Evolutionary conservation across 2,888 invertebrate genomes (phyloP).

Genomic region (Amphipoea lucens): DNA sequence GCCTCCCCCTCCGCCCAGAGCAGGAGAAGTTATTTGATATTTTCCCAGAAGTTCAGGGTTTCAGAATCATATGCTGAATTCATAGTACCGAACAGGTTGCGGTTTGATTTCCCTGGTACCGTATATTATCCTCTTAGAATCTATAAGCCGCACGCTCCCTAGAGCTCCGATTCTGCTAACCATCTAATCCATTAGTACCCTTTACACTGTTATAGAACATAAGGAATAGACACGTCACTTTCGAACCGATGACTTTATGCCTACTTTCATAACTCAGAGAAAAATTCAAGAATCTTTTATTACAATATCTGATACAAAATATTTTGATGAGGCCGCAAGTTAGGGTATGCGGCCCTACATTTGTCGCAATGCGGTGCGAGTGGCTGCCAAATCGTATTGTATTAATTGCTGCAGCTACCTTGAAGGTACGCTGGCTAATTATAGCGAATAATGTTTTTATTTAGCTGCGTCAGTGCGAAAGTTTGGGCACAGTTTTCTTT

Average conservation of each 20-base stretch:
- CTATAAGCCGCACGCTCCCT: conserved; percentile 10
- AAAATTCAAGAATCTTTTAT: conserved; percentile 30
- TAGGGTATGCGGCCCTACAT: conserved; percentile 43
- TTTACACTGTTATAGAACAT: conserved; percentile 1
- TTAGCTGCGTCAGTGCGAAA: conserved; percentile 24
- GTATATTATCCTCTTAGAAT: conserved; percentile 7
- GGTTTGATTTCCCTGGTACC: no score
- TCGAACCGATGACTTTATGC: background rate
- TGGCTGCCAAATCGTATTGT: conserved; percentile 63
- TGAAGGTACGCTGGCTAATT: conserved; percentile 51
- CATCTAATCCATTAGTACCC: conserved; percentile 20
- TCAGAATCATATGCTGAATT: no score
- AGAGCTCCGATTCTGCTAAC: background rate
- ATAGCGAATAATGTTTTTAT: conserved; percentile 48
- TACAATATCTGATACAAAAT: conserved; percentile 52
- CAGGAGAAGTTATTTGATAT: no score
- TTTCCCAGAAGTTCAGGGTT: no score
- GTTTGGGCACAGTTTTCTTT: conserved; percentile 11
- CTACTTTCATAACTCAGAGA: background rate
- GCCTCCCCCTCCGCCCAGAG: no score
- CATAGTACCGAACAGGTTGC: no score
- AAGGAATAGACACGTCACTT: conserved; percentile 25
- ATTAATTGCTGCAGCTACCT: conserved; percentile 62
- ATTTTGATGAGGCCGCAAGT: conserved; percentile 53
- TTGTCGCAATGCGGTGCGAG: conserved; percentile 63